These are phyloP conservation scores for Pardalotus punctatus DNA, from an alignment of 2,113 vertebrate genomes.

Conservation along the genomic window DNA sequence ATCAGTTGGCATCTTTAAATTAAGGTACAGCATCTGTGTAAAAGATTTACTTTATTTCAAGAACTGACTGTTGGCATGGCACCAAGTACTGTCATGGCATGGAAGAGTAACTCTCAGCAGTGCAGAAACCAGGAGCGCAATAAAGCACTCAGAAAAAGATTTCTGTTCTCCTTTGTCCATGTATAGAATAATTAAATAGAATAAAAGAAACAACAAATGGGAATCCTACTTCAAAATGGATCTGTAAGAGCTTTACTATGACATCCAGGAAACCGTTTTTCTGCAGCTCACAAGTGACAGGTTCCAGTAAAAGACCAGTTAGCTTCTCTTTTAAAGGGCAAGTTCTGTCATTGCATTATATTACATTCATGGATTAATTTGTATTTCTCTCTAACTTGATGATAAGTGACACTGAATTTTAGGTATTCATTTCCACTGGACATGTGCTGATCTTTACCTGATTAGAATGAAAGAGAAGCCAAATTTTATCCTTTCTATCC, in stretches of 20 bases:
- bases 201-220: background rate
- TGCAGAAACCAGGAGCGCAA: background rate
- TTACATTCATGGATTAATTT: background rate
- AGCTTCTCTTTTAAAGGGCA: background rate
- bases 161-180: background rate
- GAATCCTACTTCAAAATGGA: background rate
- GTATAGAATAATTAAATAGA: background rate
- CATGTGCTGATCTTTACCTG: conserved; percentile 23
- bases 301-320: background rate
- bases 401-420: conserved; percentile 4
- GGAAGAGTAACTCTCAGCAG: background rate
- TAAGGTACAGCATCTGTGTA: background rate
- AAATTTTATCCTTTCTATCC: conserved; percentile 23
- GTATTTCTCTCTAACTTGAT: background rate
- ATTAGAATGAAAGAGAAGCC: conserved; percentile 1
- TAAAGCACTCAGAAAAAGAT: background rate
- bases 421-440: background rate
- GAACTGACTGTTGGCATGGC: background rate
- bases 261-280: rapidly evolving
- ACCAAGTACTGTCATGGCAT: background rate
- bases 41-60: background rate
- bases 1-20: background rate
- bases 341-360: background rate
- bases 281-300: background rate
- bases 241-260: background rate